Percentiles rank a stretch among this genome's conserved stretches.
Evolutionary conservation across 2,797 vertebrate genomes (phyloP).

Genomic region (Holocentrus rufus): DNA sequence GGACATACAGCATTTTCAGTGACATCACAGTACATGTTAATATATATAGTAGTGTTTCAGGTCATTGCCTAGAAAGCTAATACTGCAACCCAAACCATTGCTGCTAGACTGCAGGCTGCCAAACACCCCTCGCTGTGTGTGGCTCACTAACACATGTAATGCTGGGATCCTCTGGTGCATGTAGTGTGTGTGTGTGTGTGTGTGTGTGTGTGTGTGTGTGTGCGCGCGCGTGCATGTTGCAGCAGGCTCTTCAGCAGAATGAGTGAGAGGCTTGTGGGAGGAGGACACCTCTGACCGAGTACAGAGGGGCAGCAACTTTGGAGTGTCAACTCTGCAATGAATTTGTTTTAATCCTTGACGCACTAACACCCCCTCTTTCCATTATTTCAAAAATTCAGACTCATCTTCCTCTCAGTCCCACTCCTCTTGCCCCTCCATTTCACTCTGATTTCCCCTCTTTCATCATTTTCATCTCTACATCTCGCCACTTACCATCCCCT

Average conservation of each 20-base stretch:
- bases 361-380: constrained; percentile 22
- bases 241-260: constrained; percentile 54
- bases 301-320: constrained; percentile 55
- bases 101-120: constrained; percentile 43
- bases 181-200: constrained; percentile 43
- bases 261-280: constrained; percentile 60
- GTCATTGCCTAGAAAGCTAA: neutral
- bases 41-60: neutral
- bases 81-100: neutral
- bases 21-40: no score
- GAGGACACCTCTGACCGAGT: constrained; percentile 70
- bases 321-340: constrained; percentile 42
- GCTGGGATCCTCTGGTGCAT: constrained; percentile 11
- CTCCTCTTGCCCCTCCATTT: constrained; percentile 50
- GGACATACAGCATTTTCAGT: no score
- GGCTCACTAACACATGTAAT: constrained; percentile 8
- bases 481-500: constrained; percentile 41
- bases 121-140: constrained; percentile 2
- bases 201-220: constrained; percentile 33
- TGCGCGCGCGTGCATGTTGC: constrained; percentile 47
- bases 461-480: constrained; percentile 54
- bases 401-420: constrained; percentile 42
- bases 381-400: constrained; percentile 30
- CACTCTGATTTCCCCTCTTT: constrained; percentile 51
- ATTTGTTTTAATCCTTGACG: constrained; percentile 34